Percentiles rank a stretch among this genome's conserved stretches.
These are phyloP conservation scores for Drosophila atripex DNA, from an alignment of 2,888 invertebrate genomes.

Conservation along the genomic window DNA sequence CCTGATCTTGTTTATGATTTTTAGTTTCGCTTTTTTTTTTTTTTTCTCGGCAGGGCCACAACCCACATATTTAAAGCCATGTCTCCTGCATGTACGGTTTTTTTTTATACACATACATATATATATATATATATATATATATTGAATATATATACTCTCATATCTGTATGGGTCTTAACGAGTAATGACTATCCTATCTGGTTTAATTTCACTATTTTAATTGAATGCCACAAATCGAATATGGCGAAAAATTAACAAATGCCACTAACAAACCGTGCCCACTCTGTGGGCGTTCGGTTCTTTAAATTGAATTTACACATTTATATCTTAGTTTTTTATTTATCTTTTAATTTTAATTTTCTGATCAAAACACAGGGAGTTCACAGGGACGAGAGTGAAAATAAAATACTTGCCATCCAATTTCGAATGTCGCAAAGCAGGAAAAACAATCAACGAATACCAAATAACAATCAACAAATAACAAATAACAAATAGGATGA, in stretches of 20 bases:
- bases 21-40: slow-evolving; percentile 1
- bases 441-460: neutral
- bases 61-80: slow-evolving; percentile 62
- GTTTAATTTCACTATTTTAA: slow-evolving; percentile 59
- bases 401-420: slow-evolving; percentile 3
- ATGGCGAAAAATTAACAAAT: slow-evolving; percentile 55
- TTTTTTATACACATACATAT: slow-evolving; percentile 5
- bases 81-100: slow-evolving; percentile 9
- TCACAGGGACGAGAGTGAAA: neutral
- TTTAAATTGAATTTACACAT: slow-evolving; percentile 29
- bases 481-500: neutral
- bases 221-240: slow-evolving; percentile 67
- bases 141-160: neutral
- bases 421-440: neutral
- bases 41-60: slow-evolving; percentile 48
- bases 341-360: neutral
- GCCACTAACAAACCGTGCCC: slow-evolving; percentile 7
- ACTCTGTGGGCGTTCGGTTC: slow-evolving; percentile 21
- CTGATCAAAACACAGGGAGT: slow-evolving; percentile 8
- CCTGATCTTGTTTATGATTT: neutral
- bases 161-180: neutral
- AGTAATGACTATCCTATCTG: slow-evolving; percentile 35
- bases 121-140: slow-evolving; percentile 6
- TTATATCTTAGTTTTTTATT: neutral
- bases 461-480: neutral